These are phyloP conservation scores for Cephalophus harveyi DNA, from an alignment of 2,113 vertebrate species.

Conservation along the genomic window DNA sequence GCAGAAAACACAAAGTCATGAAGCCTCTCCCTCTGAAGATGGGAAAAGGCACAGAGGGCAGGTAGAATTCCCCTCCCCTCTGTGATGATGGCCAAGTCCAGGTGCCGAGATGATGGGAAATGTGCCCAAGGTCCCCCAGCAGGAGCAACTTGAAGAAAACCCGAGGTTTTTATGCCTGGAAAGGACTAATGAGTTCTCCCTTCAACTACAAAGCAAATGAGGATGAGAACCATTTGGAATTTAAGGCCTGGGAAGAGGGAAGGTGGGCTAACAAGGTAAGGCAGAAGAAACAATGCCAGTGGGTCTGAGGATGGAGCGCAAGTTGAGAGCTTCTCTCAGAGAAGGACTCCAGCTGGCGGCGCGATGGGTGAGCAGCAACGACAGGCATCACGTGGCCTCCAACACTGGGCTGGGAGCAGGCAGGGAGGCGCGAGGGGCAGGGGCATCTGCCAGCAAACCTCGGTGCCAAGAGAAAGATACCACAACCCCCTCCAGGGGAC, in stretches of 20 bases:
- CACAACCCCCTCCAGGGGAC: neutral
- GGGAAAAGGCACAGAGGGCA: neutral
- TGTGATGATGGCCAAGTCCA: neutral
- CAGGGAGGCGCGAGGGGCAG: neutral
- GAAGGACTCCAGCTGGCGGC: neutral
- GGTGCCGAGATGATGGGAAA: accelerated
- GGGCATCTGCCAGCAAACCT: neutral
- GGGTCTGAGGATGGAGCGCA: neutral
- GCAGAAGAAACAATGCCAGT: neutral
- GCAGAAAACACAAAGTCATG: accelerated
- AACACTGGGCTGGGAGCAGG: accelerated
- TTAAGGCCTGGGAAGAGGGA: neutral
- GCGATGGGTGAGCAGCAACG: accelerated
- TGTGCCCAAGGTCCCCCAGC: neutral
- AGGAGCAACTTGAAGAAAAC: neutral
- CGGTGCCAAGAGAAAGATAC: too few relatives aligned
- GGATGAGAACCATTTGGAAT: neutral
- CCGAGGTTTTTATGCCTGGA: neutral
- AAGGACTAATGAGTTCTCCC: neutral
- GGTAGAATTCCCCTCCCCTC: neutral
- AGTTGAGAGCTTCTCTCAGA: accelerated
- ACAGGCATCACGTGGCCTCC: neutral
- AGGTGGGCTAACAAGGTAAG: accelerated
- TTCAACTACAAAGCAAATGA: neutral
- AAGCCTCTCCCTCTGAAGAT: neutral